Percentiles rank a stretch among this genome's conserved stretches.
Conservation (phyloP, 2,888 invertebrate species). For the Patella pellucida region DNA sequence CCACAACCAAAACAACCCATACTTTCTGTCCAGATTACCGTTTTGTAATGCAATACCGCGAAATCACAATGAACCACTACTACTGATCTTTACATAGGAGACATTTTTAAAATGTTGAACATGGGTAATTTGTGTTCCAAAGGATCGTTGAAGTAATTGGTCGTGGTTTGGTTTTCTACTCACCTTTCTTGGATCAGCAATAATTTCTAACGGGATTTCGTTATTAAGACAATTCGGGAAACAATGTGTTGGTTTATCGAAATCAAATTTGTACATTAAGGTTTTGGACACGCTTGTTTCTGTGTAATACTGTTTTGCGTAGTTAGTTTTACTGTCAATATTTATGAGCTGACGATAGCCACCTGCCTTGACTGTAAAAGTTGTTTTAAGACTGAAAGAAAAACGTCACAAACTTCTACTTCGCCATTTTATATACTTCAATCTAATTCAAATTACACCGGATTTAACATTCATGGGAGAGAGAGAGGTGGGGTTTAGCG, state of each 20-base stretch:
- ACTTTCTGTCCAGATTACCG: too few species aligned
- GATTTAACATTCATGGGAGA: too few species aligned
- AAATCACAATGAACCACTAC: too few species aligned
- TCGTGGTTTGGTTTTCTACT: background rate
- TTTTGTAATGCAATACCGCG: too few species aligned
- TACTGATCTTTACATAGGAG: too few species aligned
- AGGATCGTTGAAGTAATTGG: too few species aligned
- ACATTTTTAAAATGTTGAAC: too few species aligned
- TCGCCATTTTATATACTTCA: too few species aligned
- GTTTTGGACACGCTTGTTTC: background rate
- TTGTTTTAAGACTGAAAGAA: background rate
- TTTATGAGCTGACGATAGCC: background rate
- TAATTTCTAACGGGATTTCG: background rate
- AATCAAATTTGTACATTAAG: background rate
- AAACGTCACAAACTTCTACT: background rate
- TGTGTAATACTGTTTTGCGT: background rate
- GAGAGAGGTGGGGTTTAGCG: too few species aligned
- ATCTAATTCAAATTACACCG: too few species aligned
- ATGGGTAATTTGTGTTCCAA: too few species aligned
- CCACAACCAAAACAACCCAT: too few species aligned
- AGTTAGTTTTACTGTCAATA: background rate
- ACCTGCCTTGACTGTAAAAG: background rate
- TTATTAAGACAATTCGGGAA: background rate
- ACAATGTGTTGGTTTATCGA: background rate
- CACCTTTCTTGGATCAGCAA: background rate